These are phyloP conservation scores for Actenoides hombroni DNA, from an alignment of 2,113 vertebrate species.

Conservation along the genomic window DNA sequence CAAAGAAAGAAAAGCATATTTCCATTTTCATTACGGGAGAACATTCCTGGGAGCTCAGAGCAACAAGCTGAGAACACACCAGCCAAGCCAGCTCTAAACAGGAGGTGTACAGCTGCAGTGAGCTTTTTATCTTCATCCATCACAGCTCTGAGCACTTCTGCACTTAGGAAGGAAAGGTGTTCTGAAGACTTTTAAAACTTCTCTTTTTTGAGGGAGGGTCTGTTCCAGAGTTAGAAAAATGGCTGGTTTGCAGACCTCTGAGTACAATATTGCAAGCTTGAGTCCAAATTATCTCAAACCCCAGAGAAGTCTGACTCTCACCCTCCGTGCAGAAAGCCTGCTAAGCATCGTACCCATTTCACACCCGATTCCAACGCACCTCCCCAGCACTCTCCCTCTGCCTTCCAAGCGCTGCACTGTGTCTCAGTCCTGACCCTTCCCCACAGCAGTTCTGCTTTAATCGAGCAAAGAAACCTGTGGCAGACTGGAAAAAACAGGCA, in stretches of 20 bases:
- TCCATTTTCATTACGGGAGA: not conserved
- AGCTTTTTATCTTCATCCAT: not conserved
- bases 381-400: not conserved
- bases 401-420: not conserved
- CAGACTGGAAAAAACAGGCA: not conserved
- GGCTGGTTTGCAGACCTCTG: not conserved
- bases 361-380: not conserved
- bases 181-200: not conserved
- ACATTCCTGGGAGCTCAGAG: slow-evolving; percentile 19
- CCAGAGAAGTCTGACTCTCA: not conserved
- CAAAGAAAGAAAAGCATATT: slow-evolving; percentile 14
- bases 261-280: not conserved
- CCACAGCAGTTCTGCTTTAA: not conserved
- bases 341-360: not conserved
- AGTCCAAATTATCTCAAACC: not conserved
- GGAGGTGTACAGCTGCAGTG: not conserved
- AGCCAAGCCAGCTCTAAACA: not conserved
- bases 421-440: not conserved
- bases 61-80: not conserved
- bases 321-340: not conserved
- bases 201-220: not conserved
- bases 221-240: not conserved
- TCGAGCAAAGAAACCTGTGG: not conserved
- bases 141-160: not conserved
- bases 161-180: not conserved